These are phyloP conservation scores for Catamblyrhynchus diadema DNA, from an alignment of 2,797 vertebrate species.

Conservation along the genomic window DNA sequence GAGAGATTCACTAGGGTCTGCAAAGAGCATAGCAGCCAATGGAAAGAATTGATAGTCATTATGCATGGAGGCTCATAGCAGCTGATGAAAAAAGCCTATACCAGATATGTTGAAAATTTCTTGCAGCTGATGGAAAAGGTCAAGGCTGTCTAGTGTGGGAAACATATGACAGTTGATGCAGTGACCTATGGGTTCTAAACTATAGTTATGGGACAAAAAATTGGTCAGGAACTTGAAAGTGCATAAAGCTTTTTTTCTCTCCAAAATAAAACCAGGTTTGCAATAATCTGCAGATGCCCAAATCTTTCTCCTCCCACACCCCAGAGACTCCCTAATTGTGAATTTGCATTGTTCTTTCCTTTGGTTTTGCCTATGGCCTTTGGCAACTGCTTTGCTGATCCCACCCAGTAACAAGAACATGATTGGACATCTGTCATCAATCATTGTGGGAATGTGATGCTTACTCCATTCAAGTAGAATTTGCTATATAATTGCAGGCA, in stretches of 20 bases:
- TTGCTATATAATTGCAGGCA: slow-evolving; percentile 55
- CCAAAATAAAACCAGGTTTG: slow-evolving; percentile 69
- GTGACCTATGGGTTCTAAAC: slow-evolving; percentile 41
- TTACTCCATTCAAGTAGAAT: slow-evolving; percentile 33
- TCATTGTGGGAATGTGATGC: slow-evolving; percentile 40
- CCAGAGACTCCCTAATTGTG: slow-evolving; percentile 57
- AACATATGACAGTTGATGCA: background rate
- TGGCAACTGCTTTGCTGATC: slow-evolving; percentile 51
- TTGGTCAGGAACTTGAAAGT: slow-evolving; percentile 60
- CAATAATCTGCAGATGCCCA: slow-evolving; percentile 57
- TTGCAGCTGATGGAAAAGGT: slow-evolving; percentile 53
- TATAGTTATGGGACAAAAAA: slow-evolving; percentile 38
- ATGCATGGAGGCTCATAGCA: slow-evolving; percentile 18
- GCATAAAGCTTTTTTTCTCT: slow-evolving; percentile 40
- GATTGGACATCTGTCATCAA: slow-evolving; percentile 65
- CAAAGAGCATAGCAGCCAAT: background rate
- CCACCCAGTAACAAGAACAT: slow-evolving; percentile 61
- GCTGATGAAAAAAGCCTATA: slow-evolving; percentile 34
- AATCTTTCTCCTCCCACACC: slow-evolving; percentile 49
- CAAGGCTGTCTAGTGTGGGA: background rate
- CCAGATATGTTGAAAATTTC: slow-evolving; percentile 51
- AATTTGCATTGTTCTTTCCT: slow-evolving; percentile 58
- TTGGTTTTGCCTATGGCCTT: slow-evolving; percentile 51
- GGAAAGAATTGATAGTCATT: slow-evolving; percentile 1
- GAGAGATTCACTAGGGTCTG: background rate